Evolutionary conservation across 1,140 invertebrate genomes (phyloP), one percentile per base, ranked within the genome.

Genomic region (Cyclargus thomasi): DNA sequence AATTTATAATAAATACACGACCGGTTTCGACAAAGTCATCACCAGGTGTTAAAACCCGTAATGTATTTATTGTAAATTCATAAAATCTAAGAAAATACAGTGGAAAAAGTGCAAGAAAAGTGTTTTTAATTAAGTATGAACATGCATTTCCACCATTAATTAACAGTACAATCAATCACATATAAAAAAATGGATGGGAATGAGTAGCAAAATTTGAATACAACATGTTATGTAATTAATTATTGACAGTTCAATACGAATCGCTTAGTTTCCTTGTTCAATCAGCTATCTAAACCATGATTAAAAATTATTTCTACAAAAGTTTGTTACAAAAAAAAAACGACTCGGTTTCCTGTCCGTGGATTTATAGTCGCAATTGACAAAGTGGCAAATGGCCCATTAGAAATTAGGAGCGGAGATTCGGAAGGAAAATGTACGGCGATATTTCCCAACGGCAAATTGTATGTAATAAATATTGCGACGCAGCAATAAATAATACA

Each of bases 381-480:
- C 86, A 88, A 88, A 88, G 86, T 88, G 83, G 86, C 80, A 88
- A 88, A 87, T 88, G 85, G 83, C 65, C 86, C 86, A 88, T 88
- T 87, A 88, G 85, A 87, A 88, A 88, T 88, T 86, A 87, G 80
- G 78, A 21, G 73, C 73, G 77, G 76, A 53, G 55, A 57, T 59
- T 55, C 70, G 76, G 68, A 73, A 72, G 80, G 81, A 86, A 86
- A 88, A 88, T 88, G 82, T 83, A 80, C 76, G 70, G 80, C 79
- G 77, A 85, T 88, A 88, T 85, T 86, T 88, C 73, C 72, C 67
- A 73, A 72, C 78, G 80, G 81, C 83, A 85, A 86, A 87, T 85
- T 87, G 85, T 81, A 70, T 67, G 80, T 76, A 81, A 85, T 87
- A 87, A 87, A 87, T 87, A 85, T 47, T 11, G 39, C 39, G 39